Evolutionary conservation across 2,113 vertebrate genomes (phyloP).

Genomic region (Silurus meridionalis): DNA sequence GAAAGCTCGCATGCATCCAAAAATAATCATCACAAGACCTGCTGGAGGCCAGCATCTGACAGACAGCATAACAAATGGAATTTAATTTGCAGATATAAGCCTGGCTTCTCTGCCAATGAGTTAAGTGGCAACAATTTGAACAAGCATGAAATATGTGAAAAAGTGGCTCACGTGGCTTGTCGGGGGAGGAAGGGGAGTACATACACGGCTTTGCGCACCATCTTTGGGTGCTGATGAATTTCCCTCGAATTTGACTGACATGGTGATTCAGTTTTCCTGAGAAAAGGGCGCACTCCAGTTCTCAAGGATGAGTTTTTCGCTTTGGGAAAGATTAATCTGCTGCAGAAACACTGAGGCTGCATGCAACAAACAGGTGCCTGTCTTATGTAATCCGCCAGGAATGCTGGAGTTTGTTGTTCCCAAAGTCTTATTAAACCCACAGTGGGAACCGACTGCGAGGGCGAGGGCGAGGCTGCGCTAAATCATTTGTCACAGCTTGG

Average conservation of each 20-base stretch:
- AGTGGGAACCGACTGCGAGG: conserved; percentile 15
- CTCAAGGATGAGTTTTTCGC: background rate
- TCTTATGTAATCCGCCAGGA: conserved; percentile 50
- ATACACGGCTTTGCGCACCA: conserved; percentile 44
- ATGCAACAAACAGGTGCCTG: conserved; percentile 27
- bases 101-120: conserved; percentile 45
- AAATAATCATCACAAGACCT: conserved; percentile 26
- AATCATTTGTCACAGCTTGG: conserved; percentile 42
- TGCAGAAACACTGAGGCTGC: conserved; percentile 29
- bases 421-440: conserved; percentile 18
- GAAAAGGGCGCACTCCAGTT: background rate
- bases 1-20: background rate
- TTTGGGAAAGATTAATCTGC: conserved; percentile 17
- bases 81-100: conserved; percentile 48
- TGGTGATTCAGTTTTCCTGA: conserved; percentile 56
- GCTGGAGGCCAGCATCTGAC: conserved; percentile 43
- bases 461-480: conserved; percentile 13
- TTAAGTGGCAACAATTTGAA: conserved; percentile 49
- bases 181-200: background rate
- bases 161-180: conserved; percentile 38
- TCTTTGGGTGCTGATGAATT: conserved; percentile 58
- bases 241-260: conserved; percentile 37
- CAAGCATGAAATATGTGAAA: conserved; percentile 32
- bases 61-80: conserved; percentile 49
- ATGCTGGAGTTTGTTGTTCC: conserved; percentile 29